Conservation (phyloP, 2,113 vertebrate genomes). For the Eudyptes chrysolophus region DNA sequence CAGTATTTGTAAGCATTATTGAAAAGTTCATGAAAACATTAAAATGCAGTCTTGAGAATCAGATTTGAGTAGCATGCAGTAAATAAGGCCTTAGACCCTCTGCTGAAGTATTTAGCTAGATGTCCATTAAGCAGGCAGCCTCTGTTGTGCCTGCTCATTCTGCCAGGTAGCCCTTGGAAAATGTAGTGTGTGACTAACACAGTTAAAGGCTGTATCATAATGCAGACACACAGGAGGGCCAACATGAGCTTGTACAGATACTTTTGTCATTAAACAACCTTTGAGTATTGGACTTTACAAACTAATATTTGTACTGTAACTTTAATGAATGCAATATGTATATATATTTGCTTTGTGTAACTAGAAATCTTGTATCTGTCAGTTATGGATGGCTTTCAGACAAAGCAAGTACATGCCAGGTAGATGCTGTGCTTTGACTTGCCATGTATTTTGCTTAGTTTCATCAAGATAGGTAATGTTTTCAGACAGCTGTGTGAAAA, state of each 20-base stretch:
- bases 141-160: not conserved
- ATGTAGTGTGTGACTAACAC: not conserved
- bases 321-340: not conserved
- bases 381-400: not conserved
- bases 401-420: accelerated
- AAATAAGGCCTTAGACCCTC: not conserved
- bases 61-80: not conserved
- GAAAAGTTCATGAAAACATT: not conserved
- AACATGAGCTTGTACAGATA: not conserved
- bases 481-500: not conserved
- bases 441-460: not conserved
- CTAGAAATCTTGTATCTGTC: not conserved
- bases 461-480: not conserved
- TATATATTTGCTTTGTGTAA: not conserved
- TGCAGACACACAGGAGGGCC: not conserved
- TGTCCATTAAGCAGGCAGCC: not conserved
- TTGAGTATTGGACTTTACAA: not conserved
- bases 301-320: not conserved
- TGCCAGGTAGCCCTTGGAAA: not conserved
- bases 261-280: not conserved
- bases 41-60: not conserved
- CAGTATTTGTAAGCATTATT: not conserved
- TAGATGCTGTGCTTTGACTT: not conserved
- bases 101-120: not conserved
- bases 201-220: not conserved